These are phyloP conservation scores for Cephus cinctus DNA, from an alignment of 1,140 invertebrate species.

Conservation along the genomic window DNA sequence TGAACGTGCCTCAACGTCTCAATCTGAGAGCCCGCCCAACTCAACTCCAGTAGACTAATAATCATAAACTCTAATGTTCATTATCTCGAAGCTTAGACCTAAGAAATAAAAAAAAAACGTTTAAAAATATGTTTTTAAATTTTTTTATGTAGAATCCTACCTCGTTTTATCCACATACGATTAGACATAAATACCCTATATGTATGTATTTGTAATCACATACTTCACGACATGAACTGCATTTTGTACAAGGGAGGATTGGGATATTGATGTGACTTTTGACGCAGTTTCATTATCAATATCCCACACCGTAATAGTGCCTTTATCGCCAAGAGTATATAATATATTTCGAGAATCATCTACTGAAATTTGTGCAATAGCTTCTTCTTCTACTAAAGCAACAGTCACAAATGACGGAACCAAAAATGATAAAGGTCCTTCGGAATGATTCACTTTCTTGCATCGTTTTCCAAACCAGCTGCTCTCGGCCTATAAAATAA, in stretches of 20 bases:
- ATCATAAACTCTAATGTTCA: too few species aligned
- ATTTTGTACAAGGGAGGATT: slow-evolving; percentile 74
- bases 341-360: slow-evolving; percentile 90
- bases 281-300: slow-evolving; percentile 77
- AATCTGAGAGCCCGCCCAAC: too few species aligned
- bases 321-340: slow-evolving; percentile 84
- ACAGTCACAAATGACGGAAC: slow-evolving; percentile 89
- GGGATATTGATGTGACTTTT: slow-evolving; percentile 75
- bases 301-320: slow-evolving; percentile 85
- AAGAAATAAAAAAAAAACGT: slow-evolving; percentile 12
- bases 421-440: slow-evolving; percentile 81
- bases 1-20: too few species aligned
- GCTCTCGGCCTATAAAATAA: slow-evolving; percentile 66
- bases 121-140: slow-evolving; percentile 4
- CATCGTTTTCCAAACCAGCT: slow-evolving; percentile 95
- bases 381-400: slow-evolving; percentile 82
- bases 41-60: too few species aligned
- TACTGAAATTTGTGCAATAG: slow-evolving; percentile 85
- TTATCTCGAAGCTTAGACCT: too few species aligned
- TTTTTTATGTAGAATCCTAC: too few species aligned
- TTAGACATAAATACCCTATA: slow-evolving; percentile 8
- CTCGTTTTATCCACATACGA: too few species aligned
- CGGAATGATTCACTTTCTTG: slow-evolving; percentile 93
- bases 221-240: slow-evolving; percentile 79
- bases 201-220: slow-evolving; percentile 31